phyloP scores from a whole-genome alignment of 2,113 vertebrate species.

The Prionailurus bengalensis region DNA sequence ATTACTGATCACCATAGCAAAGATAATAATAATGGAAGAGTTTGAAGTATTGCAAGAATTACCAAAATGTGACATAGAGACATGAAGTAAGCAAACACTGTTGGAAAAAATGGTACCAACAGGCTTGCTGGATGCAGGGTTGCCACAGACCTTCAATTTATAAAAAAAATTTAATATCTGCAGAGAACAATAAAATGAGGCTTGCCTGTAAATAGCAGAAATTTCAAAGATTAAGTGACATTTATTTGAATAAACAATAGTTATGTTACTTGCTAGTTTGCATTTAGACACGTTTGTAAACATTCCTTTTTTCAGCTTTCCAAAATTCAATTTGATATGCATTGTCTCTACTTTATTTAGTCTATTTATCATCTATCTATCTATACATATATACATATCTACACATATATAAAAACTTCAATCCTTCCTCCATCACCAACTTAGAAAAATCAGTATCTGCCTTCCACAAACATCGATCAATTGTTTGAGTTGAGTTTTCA shows the following conservation, averaged over 20 bases:
- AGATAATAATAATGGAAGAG: background rate
- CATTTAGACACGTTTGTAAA: background rate
- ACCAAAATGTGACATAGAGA: background rate
- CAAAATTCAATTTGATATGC: background rate
- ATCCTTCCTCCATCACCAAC: background rate
- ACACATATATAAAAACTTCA: background rate
- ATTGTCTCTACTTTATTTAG: background rate
- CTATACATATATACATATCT: too few relatives aligned
- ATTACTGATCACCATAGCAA: background rate
- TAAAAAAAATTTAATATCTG: background rate
- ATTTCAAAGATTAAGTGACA: constrained; percentile 20
- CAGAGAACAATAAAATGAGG: background rate
- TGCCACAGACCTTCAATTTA: background rate
- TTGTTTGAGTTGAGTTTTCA: constrained; percentile 8
- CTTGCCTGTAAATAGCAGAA: background rate
- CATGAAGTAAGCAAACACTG: background rate
- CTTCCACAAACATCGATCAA: background rate
- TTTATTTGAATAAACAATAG: constrained; percentile 2
- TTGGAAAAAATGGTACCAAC: background rate
- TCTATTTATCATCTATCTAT: too few relatives aligned
- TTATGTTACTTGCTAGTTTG: background rate
- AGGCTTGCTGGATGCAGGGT: background rate
- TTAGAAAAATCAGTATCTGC: background rate
- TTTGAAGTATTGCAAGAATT: background rate
- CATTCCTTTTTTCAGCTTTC: background rate